Percentiles rank a stretch among this genome's conserved stretches.
Evolutionary conservation across 1,140 invertebrate genomes (phyloP).

Genomic region (Lysiphlebus fabarum): DNA sequence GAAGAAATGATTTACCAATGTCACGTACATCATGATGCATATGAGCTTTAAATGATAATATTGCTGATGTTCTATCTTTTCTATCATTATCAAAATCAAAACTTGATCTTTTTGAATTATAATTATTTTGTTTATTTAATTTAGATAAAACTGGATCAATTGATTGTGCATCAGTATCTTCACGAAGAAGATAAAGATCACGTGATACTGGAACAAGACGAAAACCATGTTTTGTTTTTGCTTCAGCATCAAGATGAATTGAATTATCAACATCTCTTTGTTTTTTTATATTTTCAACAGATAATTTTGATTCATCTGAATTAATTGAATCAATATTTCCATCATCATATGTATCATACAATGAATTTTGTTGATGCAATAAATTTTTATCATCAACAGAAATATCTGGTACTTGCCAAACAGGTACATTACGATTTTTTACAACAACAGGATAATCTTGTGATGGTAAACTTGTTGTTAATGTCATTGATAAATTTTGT

Average conservation of each 20-base stretch:
- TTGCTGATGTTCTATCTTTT: slow-evolving; percentile 21
- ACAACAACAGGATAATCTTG: slow-evolving; percentile 1
- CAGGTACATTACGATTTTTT: background rate
- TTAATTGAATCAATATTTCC: background rate
- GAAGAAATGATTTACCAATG: slow-evolving; percentile 28
- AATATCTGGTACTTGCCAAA: background rate
- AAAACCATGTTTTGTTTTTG: slow-evolving; percentile 25
- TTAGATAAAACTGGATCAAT: background rate
- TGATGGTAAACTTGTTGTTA: background rate
- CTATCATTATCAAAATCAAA: background rate
- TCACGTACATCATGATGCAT: slow-evolving; percentile 28
- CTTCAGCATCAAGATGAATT: slow-evolving; percentile 1
- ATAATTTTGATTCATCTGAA: background rate
- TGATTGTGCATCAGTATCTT: slow-evolving; percentile 9
- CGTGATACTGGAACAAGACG: slow-evolving; percentile 22
- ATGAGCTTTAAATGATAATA: slow-evolving; percentile 29
- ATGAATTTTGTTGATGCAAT: background rate
- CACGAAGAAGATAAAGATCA: slow-evolving; percentile 21
- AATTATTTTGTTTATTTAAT: background rate
- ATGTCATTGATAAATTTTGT: background rate
- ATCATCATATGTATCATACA: background rate
- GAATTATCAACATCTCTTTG: background rate
- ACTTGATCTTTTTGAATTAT: slow-evolving; percentile 2
- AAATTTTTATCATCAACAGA: background rate
- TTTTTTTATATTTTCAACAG: background rate